Evolutionary conservation across 2,888 invertebrate species (phyloP), one percentile per base, ranked within the genome.

Genomic region (Anticlea derivata): DNA sequence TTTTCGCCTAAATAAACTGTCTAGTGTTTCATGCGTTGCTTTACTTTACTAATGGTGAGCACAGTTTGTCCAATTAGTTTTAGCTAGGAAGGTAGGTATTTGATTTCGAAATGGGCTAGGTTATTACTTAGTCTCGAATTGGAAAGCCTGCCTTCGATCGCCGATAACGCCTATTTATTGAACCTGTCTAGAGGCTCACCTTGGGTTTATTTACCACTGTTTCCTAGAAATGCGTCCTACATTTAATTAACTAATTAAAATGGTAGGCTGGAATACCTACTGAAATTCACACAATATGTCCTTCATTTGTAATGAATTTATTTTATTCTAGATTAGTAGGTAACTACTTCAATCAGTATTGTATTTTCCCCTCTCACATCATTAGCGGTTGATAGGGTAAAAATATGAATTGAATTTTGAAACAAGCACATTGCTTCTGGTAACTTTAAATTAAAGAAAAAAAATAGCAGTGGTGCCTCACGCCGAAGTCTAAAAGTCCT

Each of bases 71-170:
- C 47, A 58, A 55, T 57, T 44, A 58, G 39, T 53, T 50, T 47
- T 38, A 41, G 44, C 54, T 58, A 30, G 22, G 30, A 17, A 17
- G 17, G 17, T 17, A 17, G n/a, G n/a, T 22, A 58, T 62, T 62
- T 62, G 57, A 33, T 31, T 50, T 50, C 39, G 26, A 38, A 49
- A 46, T 60, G 50, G 57, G 55, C 43, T 49, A 40, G 55, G 45
- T 33, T 37, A 38, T 41, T 61, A 41, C 27, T 43, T 45, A 26
- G 44, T 10, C 44, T 46, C 46, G 33, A 49, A 56, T 54, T 34
- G 46, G 50, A 51, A 53, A 55, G 50, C 56, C 39, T 35, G 47
- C 24, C 35, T 40, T 39, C 39, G 45, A 43, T 43, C 34, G 22
- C 23, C 43, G 13, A 29, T 47, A 49, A 35, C 27, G 47, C 29